Evolutionary conservation across 2,113 vertebrate species (phyloP).

Genomic region (Philantomba maxwellii): DNA sequence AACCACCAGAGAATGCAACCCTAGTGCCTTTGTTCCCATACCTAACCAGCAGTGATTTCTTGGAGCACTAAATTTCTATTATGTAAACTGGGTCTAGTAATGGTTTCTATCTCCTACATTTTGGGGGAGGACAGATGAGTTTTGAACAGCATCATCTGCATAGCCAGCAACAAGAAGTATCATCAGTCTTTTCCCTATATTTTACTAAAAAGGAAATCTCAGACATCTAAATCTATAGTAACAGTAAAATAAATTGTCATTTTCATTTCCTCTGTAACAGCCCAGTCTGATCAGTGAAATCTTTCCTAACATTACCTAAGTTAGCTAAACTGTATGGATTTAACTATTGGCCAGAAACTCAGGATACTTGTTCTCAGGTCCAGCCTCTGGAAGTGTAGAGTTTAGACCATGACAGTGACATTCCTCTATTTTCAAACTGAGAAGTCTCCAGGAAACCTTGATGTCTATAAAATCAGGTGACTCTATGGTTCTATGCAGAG

Average conservation of each 20-base stretch:
- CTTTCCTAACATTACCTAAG: neutral
- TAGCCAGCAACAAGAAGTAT: neutral
- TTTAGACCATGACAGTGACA: neutral
- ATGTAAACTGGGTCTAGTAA: neutral
- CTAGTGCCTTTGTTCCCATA: neutral
- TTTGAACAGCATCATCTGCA: neutral
- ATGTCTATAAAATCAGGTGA: neutral
- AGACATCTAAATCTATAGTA: neutral
- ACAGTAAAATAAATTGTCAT: neutral
- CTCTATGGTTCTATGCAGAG: neutral
- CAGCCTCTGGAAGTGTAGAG: neutral
- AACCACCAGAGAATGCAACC: accelerated
- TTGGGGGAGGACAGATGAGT: neutral
- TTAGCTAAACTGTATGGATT: neutral
- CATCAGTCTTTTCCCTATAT: neutral
- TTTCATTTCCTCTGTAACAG: neutral
- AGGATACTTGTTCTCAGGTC: neutral
- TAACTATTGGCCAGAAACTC: neutral
- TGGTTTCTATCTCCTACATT: neutral
- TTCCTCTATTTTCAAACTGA: neutral
- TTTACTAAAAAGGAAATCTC: neutral
- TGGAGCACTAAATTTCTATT: neutral
- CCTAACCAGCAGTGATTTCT: neutral
- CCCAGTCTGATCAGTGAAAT: neutral
- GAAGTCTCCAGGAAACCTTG: neutral